Evolutionary conservation across 2,113 vertebrate genomes (phyloP), one percentile per base, ranked within the genome.

Genomic region (Labeo catla): DNA sequence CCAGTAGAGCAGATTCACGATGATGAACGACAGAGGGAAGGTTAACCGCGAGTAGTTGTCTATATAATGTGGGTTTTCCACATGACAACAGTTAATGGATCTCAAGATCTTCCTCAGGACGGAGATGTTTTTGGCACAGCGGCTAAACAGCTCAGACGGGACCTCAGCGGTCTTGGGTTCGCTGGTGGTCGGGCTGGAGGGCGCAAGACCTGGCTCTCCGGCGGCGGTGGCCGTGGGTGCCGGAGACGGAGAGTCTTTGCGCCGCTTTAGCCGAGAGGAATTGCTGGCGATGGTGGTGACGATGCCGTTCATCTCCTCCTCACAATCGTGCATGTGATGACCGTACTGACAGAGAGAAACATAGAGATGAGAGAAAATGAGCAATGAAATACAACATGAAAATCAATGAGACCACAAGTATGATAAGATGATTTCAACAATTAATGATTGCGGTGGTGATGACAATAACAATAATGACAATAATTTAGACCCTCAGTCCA

Each of bases 1-100:
- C 97, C 97, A 97, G 89, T 98, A 97, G 91, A 97, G 94, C 81
- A 97, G 92, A 92, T 98, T 98, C 83, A 98, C 95, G 47, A 97
- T 86, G 86, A 97, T 93, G 84, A 97, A 97, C 12, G 96, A 97
- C 68, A 97, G 91, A 0, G 97, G 97, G 89, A 97, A 98, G 77
- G 95, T 95, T 91, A 96, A 91, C 84, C 96, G 94, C 76, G 97
- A 97, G 11, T 98, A 97, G 91, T 97, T 97, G 94, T 97, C 97
- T 95, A 98, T 97, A 93, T 97, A 95, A 89, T 98, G 96, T n/a
- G 97, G 97, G 90, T 97, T 97, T 92, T 96, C 92, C 86, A 98
- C 92, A 13, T 90, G 95, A 90, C 96, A 97, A 89, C 95, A 98
- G 89, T 93, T 93, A 86, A 95, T 90, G 76, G 94, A 91, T 47